A percentile compares a stretch with the other conserved stretches of the same genome.
These are phyloP conservation scores for Clarias gariepinus DNA, from an alignment of 2,113 vertebrate genomes.

Conservation along the genomic window DNA sequence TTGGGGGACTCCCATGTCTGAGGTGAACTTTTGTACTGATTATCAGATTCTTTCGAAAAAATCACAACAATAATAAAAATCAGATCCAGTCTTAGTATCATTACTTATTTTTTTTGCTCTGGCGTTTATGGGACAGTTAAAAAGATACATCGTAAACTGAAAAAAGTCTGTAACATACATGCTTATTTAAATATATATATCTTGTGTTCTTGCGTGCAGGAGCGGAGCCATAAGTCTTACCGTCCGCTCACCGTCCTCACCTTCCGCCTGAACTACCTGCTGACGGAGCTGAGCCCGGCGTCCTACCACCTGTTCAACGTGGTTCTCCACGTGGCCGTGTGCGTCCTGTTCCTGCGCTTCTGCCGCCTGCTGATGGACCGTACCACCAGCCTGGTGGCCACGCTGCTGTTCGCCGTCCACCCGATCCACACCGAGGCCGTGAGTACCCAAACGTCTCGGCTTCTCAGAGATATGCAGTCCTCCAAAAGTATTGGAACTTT, in stretches of 20 bases:
- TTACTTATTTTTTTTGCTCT: no score
- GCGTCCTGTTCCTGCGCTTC: constrained; percentile 89
- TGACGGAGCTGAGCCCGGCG: constrained; percentile 87
- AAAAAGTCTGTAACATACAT: no score
- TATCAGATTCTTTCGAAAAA: neutral
- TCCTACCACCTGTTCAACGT: constrained; percentile 95
- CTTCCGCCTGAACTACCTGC: constrained; percentile 93
- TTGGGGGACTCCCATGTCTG: constrained; percentile 98
- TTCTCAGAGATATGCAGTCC: neutral
- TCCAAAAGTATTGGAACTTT: neutral
- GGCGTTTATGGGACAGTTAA: no score
- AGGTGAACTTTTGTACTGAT: constrained; percentile 72
- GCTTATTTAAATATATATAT: no score
- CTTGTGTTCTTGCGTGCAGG: constrained; percentile 67
- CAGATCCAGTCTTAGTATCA: neutral
- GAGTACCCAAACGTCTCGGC: constrained; percentile 63
- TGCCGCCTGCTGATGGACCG: constrained; percentile 88
- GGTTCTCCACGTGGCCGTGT: constrained; percentile 84
- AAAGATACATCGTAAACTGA: no score
- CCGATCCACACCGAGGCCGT: constrained; percentile 97
- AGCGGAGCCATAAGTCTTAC: constrained; percentile 97
- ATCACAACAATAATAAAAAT: neutral
- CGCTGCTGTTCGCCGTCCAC: constrained; percentile 92
- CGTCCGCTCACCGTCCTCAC: constrained; percentile 94
- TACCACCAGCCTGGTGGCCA: constrained; percentile 82